These are phyloP conservation scores for Telmatherina bonti DNA, from an alignment of 2,797 vertebrate species.

Conservation along the genomic window DNA sequence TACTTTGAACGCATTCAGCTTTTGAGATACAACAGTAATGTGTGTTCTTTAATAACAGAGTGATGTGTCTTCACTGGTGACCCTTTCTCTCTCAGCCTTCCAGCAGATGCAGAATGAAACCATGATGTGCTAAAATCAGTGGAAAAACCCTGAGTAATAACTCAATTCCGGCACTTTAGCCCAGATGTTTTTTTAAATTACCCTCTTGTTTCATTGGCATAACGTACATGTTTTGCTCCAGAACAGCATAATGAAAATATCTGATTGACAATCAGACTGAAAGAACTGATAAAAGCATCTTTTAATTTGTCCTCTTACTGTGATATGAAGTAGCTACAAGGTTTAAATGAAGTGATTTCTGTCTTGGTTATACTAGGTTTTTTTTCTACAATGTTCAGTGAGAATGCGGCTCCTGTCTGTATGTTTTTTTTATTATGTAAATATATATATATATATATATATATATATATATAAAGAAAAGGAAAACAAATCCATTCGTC, in stretches of 20 bases:
- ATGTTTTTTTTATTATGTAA: constrained; percentile 67
- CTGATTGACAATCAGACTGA: constrained; percentile 31
- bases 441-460: constrained; percentile 1
- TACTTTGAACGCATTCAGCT: constrained; percentile 83
- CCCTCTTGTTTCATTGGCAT: constrained; percentile 31
- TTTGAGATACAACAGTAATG: constrained; percentile 79
- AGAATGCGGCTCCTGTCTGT: constrained; percentile 62
- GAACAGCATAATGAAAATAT: constrained; percentile 34
- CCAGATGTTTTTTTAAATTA: constrained; percentile 37
- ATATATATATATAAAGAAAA: constrained; percentile 30
- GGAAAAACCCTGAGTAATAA: constrained; percentile 25
- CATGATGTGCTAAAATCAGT: constrained; percentile 37
- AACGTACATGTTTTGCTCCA: constrained; percentile 20
- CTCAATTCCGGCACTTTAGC: constrained; percentile 38
- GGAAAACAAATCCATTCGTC: constrained; percentile 16
- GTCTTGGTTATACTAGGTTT: constrained; percentile 33
- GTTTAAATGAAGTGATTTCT: constrained; percentile 51
- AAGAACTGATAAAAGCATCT: constrained; percentile 29
- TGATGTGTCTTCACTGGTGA: constrained; percentile 11
- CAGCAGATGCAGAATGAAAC: constrained; percentile 47
- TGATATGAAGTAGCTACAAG: constrained; percentile 57
- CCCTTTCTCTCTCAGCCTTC: constrained; percentile 33
- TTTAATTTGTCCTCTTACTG: constrained; percentile 50
- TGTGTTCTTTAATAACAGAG: constrained; percentile 57
- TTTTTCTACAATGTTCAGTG: constrained; percentile 64